Evolutionary conservation across 2,113 vertebrate species (phyloP).

Genomic region (Saguinus imperator): DNA sequence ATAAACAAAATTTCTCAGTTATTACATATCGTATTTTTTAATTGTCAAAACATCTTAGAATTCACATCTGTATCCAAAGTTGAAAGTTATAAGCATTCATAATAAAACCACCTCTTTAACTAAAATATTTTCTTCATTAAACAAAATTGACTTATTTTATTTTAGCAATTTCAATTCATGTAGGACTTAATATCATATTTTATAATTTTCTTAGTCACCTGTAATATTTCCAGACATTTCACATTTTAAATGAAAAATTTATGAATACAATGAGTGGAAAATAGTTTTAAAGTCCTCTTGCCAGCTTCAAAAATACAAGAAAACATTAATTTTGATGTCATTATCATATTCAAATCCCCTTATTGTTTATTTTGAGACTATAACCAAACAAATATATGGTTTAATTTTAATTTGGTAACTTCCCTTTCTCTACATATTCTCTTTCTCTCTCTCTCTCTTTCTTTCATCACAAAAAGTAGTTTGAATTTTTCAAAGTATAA

Average conservation of each 20-base stretch:
- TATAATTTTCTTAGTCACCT: not conserved
- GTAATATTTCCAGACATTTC: not conserved
- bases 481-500: not conserved
- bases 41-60: slow-evolving; percentile 42
- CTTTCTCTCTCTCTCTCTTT: not conserved
- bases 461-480: not conserved
- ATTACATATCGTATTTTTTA: not conserved
- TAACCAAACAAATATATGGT: slow-evolving; percentile 8
- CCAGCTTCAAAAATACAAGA: not conserved
- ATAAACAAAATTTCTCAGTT: slow-evolving; percentile 47
- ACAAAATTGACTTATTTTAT: slow-evolving; percentile 24
- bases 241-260: slow-evolving; percentile 57
- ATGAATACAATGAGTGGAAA: not conserved
- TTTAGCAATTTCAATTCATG: not conserved
- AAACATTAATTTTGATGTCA: not conserved
- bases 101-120: not conserved
- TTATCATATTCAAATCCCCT: not conserved
- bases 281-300: slow-evolving; percentile 20
- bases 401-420: slow-evolving; percentile 1
- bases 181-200: slow-evolving; percentile 12
- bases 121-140: slow-evolving; percentile 34
- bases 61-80: slow-evolving; percentile 23
- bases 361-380: not conserved
- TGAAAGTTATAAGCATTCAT: not conserved
- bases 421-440: not conserved